Conservation (phyloP, 2,888 invertebrate genomes). For the Scaeva pyrastri region DNA sequence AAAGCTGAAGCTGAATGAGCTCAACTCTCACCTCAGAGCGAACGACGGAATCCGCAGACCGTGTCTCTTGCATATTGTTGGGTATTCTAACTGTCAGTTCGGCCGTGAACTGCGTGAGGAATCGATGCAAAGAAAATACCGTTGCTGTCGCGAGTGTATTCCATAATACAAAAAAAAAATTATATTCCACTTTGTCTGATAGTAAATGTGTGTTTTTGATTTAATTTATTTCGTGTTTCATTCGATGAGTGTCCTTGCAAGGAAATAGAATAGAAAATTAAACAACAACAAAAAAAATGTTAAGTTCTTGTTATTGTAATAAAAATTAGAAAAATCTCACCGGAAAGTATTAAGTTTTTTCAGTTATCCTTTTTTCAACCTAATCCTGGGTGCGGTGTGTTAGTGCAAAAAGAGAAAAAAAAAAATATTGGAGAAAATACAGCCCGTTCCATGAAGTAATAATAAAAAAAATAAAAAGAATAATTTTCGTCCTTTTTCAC, state of each 20-base stretch:
- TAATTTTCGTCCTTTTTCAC: slow-evolving; percentile 57
- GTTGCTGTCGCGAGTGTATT: slow-evolving; percentile 66
- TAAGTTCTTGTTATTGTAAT: neutral
- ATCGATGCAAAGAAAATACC: slow-evolving; percentile 62
- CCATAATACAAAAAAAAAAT: neutral
- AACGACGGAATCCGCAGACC: slow-evolving; percentile 32
- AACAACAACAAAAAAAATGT: neutral
- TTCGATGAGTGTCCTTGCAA: slow-evolving; percentile 19
- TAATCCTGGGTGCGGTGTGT: slow-evolving; percentile 70
- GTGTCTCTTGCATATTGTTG: slow-evolving; percentile 49
- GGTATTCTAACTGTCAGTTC: slow-evolving; percentile 67
- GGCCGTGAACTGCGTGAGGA: slow-evolving; percentile 76
- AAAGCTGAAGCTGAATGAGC: neutral
- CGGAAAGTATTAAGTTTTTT: slow-evolving; percentile 44
- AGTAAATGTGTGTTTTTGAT: slow-evolving; percentile 35
- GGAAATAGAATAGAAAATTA: slow-evolving; percentile 8
- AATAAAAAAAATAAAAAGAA: neutral
- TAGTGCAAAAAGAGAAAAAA: slow-evolving; percentile 35
- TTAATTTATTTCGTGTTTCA: slow-evolving; percentile 25
- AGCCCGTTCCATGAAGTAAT: slow-evolving; percentile 11
- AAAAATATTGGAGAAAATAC: slow-evolving; percentile 9
- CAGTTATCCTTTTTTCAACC: slow-evolving; percentile 36
- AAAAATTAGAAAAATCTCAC: neutral
- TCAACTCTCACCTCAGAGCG: neutral
- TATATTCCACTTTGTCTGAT: slow-evolving; percentile 20